Conservation (phyloP, 2,113 vertebrate genomes). For the Notechis scutatus region DNA sequence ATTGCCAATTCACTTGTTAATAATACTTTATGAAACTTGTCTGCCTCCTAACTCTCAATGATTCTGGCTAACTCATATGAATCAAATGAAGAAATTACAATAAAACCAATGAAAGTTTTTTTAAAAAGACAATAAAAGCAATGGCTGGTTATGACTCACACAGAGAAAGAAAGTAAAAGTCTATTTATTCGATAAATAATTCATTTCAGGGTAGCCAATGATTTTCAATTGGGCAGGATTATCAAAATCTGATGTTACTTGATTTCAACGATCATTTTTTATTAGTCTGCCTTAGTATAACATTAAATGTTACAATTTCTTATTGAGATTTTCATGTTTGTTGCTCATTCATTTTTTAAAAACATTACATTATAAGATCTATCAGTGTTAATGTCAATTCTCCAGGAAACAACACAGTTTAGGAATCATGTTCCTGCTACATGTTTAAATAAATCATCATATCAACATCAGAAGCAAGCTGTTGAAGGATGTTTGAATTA, state of each 20-base stretch:
- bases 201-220: not conserved
- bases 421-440: not conserved
- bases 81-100: not conserved
- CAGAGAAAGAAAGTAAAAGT: not conserved
- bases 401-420: not conserved
- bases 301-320: not conserved
- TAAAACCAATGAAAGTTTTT: not conserved
- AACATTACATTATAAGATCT: not conserved
- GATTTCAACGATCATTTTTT: not conserved
- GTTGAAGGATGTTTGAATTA: not conserved
- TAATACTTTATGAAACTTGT: not conserved
- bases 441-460: not conserved
- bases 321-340: not conserved
- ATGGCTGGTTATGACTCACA: not conserved
- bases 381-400: not conserved
- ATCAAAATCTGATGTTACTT: not conserved
- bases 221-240: not conserved
- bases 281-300: not conserved
- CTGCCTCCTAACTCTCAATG: not conserved
- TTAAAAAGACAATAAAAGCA: not conserved
- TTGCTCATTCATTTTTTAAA: not conserved
- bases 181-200: not conserved
- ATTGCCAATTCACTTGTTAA: not conserved
- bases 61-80: not conserved
- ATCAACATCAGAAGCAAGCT: not conserved